These are phyloP conservation scores for Micoletzkya japonica DNA, from an alignment of 2,888 invertebrate species.

Conservation along the genomic window DNA sequence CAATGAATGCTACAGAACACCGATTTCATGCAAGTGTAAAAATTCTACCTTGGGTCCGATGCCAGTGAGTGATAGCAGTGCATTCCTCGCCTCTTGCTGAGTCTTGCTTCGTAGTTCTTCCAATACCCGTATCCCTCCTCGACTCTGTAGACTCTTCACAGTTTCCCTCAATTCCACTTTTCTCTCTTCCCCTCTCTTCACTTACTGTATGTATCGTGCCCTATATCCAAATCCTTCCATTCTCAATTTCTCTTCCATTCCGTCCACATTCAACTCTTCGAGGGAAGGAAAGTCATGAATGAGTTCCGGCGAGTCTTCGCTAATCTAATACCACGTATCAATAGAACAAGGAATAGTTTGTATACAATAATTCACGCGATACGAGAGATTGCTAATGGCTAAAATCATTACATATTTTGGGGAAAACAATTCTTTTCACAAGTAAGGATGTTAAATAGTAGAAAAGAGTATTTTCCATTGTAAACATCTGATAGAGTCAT, in stretches of 20 bases:
- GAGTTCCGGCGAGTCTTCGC: conserved; percentile 12
- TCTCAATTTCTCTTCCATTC: conserved; percentile 68
- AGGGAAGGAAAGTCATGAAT: conserved; percentile 29
- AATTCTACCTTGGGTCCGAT: conserved; percentile 84
- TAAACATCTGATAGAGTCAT: no score
- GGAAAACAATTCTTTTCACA: no score
- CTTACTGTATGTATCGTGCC: conserved; percentile 80
- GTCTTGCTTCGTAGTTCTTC: conserved; percentile 69
- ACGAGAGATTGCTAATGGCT: not conserved
- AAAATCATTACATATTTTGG: no score
- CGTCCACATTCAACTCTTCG: not conserved
- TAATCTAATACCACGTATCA: not conserved
- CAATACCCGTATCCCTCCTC: conserved; percentile 73
- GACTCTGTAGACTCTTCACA: conserved; percentile 1
- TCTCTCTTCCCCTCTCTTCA: not conserved
- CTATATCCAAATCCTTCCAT: conserved; percentile 73
- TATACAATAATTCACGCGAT: not conserved
- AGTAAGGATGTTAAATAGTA: no score
- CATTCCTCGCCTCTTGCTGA: conserved; percentile 51
- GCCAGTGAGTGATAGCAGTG: conserved; percentile 80
- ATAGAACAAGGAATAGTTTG: not conserved
- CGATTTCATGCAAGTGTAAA: not conserved
- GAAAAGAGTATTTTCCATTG: no score
- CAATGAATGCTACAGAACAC: not conserved
- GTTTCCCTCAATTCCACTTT: conserved; percentile 67